phyloP scores from a whole-genome alignment of 2,888 invertebrate species.

The Pogonocherus hispidulus region DNA sequence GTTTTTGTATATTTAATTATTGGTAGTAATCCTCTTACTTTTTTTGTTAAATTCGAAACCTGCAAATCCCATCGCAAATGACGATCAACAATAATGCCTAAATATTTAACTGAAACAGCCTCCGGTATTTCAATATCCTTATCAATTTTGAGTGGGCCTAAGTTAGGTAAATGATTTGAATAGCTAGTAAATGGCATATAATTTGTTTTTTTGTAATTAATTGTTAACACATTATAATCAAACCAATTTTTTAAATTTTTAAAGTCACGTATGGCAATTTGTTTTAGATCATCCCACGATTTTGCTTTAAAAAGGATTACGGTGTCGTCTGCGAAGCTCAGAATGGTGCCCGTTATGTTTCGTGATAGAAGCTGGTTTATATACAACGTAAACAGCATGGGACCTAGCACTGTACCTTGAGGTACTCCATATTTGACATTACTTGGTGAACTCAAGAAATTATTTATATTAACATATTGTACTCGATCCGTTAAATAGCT shows the following conservation, averaged over 20 bases:
- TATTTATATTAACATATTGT: not conserved
- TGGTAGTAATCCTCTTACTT: slow-evolving; percentile 4
- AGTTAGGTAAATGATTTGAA: not conserved
- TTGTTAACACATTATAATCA: not conserved
- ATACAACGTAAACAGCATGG: not conserved
- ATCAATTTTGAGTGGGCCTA: slow-evolving; percentile 3
- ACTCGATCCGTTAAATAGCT: not conserved
- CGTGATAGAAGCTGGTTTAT: not conserved
- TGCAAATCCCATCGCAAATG: slow-evolving; percentile 8
- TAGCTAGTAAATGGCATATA: not conserved
- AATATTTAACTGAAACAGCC: slow-evolving; percentile 2
- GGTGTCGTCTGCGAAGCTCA: slow-evolving; percentile 7
- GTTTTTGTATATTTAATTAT: not conserved
- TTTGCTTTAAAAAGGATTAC: not conserved
- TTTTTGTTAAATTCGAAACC: not conserved
- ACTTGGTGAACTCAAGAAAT: not conserved
- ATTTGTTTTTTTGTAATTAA: not conserved
- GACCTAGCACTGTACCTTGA: slow-evolving; percentile 4
- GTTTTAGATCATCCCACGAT: too few species aligned
- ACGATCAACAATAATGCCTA: not conserved
- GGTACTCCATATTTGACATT: not conserved
- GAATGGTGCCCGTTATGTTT: not conserved
- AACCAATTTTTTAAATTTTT: not conserved
- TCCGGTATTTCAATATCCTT: not conserved
- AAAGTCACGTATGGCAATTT: not conserved